phyloP scores from a whole-genome alignment of 2,113 vertebrate species.

The Xenopus tropicalis region DNA sequence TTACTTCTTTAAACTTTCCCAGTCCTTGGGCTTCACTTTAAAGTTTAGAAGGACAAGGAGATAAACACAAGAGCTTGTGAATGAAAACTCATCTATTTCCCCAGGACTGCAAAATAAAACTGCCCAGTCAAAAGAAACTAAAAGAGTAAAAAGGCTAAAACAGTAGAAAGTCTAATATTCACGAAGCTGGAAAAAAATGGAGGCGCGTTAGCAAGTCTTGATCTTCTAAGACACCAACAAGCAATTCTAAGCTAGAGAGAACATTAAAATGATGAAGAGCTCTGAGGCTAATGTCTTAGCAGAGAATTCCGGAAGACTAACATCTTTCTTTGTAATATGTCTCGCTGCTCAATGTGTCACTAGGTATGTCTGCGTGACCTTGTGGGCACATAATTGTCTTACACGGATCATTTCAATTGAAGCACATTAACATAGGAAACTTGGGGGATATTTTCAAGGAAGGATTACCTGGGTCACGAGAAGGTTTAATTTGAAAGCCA shows the following conservation, averaged over 20 bases:
- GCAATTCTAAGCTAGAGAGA: conserved; percentile 17
- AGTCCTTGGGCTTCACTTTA: conserved; percentile 27
- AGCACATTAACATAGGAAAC: conserved; percentile 37
- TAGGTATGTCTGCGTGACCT: conserved; percentile 30
- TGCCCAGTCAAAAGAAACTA: background rate
- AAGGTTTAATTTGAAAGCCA: conserved; percentile 27
- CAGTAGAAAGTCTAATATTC: conserved; percentile 19
- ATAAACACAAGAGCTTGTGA: background rate
- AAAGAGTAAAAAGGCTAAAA: conserved; percentile 11
- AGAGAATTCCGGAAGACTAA: conserved; percentile 39
- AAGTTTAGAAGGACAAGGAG: conserved; percentile 14
- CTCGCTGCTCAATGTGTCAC: conserved; percentile 27
- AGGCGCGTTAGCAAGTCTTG: conserved; percentile 6
- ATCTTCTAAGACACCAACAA: conserved; percentile 20
- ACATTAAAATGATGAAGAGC: conserved; percentile 40
- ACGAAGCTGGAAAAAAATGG: conserved; percentile 1
- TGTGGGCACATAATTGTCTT: conserved; percentile 43
- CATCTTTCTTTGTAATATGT: conserved; percentile 36
- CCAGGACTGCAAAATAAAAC: conserved; percentile 6
- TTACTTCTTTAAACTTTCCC: too few species aligned
- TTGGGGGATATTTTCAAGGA: conserved; percentile 24
- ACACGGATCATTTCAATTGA: conserved; percentile 42
- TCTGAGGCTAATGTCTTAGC: conserved; percentile 33
- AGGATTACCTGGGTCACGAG: conserved; percentile 34
- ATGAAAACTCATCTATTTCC: conserved; percentile 25